Conservation (phyloP, 2,113 vertebrate species). For the Lagopus leucura region DNA sequence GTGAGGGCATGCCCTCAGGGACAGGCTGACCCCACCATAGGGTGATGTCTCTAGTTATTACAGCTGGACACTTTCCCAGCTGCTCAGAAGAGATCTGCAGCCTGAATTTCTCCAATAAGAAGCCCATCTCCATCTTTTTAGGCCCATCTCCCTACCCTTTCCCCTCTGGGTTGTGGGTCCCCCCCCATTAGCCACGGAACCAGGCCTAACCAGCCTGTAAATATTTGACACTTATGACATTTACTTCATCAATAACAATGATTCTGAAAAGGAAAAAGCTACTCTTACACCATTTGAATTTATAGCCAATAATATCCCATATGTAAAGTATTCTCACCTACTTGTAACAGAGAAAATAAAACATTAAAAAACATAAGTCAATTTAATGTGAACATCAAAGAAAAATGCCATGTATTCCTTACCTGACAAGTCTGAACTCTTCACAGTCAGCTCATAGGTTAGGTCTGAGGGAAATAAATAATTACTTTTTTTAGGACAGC, state of each 20-base stretch:
- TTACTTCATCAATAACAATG: background rate
- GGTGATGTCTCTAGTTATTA: background rate
- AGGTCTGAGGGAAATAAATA: slow-evolving; percentile 82
- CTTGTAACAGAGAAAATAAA: background rate
- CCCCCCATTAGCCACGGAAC: no score
- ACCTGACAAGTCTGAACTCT: slow-evolving; percentile 91
- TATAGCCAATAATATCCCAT: background rate
- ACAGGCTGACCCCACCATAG: no score
- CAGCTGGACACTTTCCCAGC: background rate
- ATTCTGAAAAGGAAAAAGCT: background rate
- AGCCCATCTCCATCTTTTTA: no score
- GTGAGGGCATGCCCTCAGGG: background rate
- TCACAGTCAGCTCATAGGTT: slow-evolving; percentile 94
- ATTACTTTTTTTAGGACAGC: background rate
- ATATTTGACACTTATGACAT: background rate
- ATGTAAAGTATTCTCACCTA: background rate
- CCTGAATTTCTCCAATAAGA: background rate
- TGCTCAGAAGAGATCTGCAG: background rate
- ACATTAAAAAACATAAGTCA: background rate
- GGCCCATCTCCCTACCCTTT: no score
- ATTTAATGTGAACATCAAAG: background rate
- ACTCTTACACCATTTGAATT: background rate
- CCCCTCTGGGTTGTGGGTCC: no score
- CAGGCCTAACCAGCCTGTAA: no score
- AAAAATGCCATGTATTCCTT: slow-evolving; percentile 53